These are phyloP conservation scores for Pygocentrus nattereri DNA, from an alignment of 2,797 vertebrate species.

Conservation along the genomic window DNA sequence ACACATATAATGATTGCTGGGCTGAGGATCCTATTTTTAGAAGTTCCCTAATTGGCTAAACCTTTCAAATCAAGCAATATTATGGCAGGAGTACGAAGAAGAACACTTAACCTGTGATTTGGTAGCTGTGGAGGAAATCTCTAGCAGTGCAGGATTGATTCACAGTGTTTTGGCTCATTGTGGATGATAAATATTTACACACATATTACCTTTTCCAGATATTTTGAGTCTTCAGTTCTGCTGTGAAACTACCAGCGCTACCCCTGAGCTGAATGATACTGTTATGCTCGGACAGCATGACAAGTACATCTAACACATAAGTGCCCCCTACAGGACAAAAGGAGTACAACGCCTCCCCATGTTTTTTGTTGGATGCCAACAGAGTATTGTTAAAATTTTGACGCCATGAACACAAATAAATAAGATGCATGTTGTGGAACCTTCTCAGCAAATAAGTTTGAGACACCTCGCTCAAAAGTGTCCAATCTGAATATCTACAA, in stretches of 20 bases:
- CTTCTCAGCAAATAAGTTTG: neutral
- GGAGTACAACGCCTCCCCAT: neutral
- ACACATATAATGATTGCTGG: conserved; percentile 4
- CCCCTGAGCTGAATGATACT: neutral
- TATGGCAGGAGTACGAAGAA: conserved; percentile 27
- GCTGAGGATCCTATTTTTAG: conserved; percentile 19
- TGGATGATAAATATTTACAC: conserved; percentile 10
- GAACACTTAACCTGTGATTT: neutral
- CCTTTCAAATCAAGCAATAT: neutral
- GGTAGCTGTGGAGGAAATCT: neutral
- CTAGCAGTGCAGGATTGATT: neutral
- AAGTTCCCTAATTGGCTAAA: neutral
- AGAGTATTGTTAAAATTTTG: neutral
- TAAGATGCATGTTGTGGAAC: neutral
- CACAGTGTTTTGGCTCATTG: neutral
- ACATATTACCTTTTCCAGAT: neutral
- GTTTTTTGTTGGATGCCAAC: neutral
- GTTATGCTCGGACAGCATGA: neutral
- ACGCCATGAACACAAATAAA: neutral
- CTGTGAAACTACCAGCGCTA: conserved; percentile 9
- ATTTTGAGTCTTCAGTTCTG: conserved; percentile 6
- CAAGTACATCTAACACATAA: conserved; percentile 31
- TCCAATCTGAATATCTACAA: neutral
- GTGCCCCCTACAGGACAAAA: conserved; percentile 29
- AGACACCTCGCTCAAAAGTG: neutral